These are phyloP conservation scores for Elymnias hypermnestra DNA, from an alignment of 1,140 invertebrate genomes.

Conservation along the genomic window DNA sequence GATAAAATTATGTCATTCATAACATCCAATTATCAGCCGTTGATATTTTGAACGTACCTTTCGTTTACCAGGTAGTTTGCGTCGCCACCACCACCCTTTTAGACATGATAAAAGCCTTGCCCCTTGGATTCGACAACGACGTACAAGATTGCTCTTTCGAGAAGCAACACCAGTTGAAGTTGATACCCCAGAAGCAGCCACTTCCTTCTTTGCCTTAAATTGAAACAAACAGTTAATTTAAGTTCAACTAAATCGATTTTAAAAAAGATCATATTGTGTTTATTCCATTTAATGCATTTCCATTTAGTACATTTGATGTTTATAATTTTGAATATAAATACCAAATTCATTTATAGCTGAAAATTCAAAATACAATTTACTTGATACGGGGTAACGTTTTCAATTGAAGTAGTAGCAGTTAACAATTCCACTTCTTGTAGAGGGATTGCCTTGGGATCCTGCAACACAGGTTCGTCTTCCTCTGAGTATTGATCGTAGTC, in stretches of 20 bases:
- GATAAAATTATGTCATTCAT: no score
- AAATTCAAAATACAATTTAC: no score
- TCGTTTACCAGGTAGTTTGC: slow-evolving; percentile 38
- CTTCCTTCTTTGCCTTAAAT: slow-evolving; percentile 25
- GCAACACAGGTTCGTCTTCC: slow-evolving; percentile 41
- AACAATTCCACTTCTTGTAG: slow-evolving; percentile 55
- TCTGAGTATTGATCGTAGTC: slow-evolving; percentile 59
- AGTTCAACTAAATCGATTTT: background rate
- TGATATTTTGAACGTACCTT: no score
- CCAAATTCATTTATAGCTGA: no score
- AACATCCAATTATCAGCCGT: background rate
- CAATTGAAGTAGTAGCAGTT: slow-evolving; percentile 10
- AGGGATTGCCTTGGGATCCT: slow-evolving; percentile 41
- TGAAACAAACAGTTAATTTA: background rate
- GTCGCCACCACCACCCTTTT: slow-evolving; percentile 56
- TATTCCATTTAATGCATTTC: no score
- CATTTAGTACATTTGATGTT: no score
- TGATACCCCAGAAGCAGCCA: slow-evolving; percentile 32
- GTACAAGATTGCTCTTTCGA: slow-evolving; percentile 42
- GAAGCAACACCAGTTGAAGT: slow-evolving; percentile 22
- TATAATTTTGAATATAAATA: no score
- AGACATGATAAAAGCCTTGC: slow-evolving; percentile 44
- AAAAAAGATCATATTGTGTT: no score
- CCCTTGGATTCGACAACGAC: slow-evolving; percentile 48
- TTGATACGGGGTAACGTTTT: slow-evolving; percentile 1